Evolutionary conservation across 1,140 invertebrate genomes (phyloP).

Genomic region (Agrypnia vestita): DNA sequence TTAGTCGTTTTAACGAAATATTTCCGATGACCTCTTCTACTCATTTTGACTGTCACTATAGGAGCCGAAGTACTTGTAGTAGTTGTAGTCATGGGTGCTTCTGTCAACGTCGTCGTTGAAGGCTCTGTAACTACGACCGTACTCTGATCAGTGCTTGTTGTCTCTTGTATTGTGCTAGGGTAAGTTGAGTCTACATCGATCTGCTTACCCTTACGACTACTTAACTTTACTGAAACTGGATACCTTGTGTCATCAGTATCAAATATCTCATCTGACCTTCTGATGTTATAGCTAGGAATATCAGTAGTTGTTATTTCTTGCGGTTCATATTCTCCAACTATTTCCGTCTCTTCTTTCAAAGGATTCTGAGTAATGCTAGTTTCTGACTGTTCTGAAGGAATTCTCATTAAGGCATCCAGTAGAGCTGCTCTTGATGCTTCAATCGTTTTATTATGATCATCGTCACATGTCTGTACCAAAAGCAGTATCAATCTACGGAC

Average conservation of each 20-base stretch:
- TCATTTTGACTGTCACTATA: conserved; percentile 50
- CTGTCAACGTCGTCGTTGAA: conserved; percentile 57
- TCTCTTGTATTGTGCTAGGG: conserved; percentile 54
- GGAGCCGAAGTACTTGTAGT: conserved; percentile 63
- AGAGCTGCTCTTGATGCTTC: conserved; percentile 78
- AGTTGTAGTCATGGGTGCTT: conserved; percentile 62
- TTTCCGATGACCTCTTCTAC: conserved; percentile 56
- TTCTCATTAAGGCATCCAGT: conserved; percentile 78
- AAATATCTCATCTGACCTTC: conserved; percentile 64
- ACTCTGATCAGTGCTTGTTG: neutral
- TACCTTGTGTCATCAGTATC: conserved; percentile 58
- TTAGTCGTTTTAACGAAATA: conserved; percentile 53
- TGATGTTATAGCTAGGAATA: conserved; percentile 60
- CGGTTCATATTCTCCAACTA: neutral
- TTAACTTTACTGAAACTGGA: conserved; percentile 24
- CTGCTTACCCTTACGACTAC: conserved; percentile 67
- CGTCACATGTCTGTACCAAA: conserved; percentile 83
- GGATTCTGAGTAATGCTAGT: conserved; percentile 68
- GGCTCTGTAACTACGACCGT: conserved; percentile 60
- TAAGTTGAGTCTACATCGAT: conserved; percentile 64
- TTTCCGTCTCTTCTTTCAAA: conserved; percentile 51
- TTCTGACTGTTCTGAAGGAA: conserved; percentile 74
- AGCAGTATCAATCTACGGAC: conserved; percentile 83
- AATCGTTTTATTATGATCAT: conserved; percentile 78
- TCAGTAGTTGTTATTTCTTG: conserved; percentile 61